phyloP scores from a whole-genome alignment of 2,888 invertebrate species.

The Drosophila rubida region DNA sequence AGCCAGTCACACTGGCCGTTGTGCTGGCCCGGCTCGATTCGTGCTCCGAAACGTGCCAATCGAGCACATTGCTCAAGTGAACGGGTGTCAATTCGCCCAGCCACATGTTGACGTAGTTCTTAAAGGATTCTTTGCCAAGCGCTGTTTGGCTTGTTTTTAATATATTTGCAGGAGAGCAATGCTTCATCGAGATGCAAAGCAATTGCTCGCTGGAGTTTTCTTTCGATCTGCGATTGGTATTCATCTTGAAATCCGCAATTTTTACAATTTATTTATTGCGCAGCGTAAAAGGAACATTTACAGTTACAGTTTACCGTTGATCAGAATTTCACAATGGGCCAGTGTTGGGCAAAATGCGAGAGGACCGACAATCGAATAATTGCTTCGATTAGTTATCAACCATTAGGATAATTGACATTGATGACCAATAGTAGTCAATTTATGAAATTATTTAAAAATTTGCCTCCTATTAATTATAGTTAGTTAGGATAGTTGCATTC shows the following conservation, averaged over 20 bases:
- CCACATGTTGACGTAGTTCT: slow-evolving; percentile 4
- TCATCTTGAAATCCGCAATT: slow-evolving; percentile 5
- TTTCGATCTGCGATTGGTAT: not conserved
- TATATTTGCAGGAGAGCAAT: not conserved
- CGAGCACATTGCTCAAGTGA: slow-evolving; percentile 25
- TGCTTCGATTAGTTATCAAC: not conserved
- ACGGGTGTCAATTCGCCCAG: slow-evolving; percentile 20
- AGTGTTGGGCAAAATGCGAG: slow-evolving; percentile 12
- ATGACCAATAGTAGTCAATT: not conserved
- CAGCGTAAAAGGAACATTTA: slow-evolving; percentile 4
- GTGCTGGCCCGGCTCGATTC: not conserved
- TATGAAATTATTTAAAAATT: not conserved
- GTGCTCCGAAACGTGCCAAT: not conserved
- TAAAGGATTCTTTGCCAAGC: not conserved
- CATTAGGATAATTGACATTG: not conserved
- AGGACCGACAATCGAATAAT: not conserved
- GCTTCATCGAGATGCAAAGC: not conserved
- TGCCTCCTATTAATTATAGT: too few relatives aligned
- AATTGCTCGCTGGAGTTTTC: not conserved
- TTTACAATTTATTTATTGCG: not conserved
- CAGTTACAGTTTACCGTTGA: slow-evolving; percentile 4
- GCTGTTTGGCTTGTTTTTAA: not conserved
- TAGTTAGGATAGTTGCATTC: too few relatives aligned
- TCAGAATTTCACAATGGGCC: not conserved
- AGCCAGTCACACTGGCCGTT: slow-evolving; percentile 35